Evolutionary conservation across 2,888 invertebrate genomes (phyloP), one percentile per base, ranked within the genome.

Genomic region (Volucella inanis): DNA sequence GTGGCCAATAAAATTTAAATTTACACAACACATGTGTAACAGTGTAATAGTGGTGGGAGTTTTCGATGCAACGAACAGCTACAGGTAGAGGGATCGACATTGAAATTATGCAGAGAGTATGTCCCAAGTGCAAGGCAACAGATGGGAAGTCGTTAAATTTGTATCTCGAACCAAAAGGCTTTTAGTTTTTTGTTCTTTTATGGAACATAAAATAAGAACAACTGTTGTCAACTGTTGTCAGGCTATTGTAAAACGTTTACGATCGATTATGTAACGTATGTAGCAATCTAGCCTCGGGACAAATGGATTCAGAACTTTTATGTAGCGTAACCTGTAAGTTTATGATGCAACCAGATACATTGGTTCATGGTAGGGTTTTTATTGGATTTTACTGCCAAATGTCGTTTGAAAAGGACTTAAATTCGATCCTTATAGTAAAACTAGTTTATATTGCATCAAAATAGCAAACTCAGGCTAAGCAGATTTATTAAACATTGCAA

Each of bases 1-100:
- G 79, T 84, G 65, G 75, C 80, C 71, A 80, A 80, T 76, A 85
- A 85, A 84, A 85, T 85, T 84, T 76, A 67, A 76, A 75, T 79
- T 79, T 79, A 84, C 74, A 84, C 57, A 15, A 70, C 68, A 72
- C 49, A 49, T 31, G 41, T 10, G 59, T 55, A 57, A 55, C 31
- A 6, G 15, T 10, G 39, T 50, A 52, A 47, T 38, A 39, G 74
- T 75, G 65, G 75, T 22, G 14, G 47, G 49, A 6, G 10, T 43
- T 31, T 31, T 3, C 6, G 11, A 15, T 45, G 43, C 18, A 55
- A 55, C 45, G 43, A 18, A 12, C 15, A 31, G 3, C n/a, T 4
- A 38, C 47, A 47, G 38, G 38, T 57, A 55, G 47, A n/a, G 62
- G 11, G 14, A n/a, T 15, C 67, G 38, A 64, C 49, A 43, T 11